phyloP scores from a whole-genome alignment of 2,888 invertebrate species.

The Oscheius sp. region DNA sequence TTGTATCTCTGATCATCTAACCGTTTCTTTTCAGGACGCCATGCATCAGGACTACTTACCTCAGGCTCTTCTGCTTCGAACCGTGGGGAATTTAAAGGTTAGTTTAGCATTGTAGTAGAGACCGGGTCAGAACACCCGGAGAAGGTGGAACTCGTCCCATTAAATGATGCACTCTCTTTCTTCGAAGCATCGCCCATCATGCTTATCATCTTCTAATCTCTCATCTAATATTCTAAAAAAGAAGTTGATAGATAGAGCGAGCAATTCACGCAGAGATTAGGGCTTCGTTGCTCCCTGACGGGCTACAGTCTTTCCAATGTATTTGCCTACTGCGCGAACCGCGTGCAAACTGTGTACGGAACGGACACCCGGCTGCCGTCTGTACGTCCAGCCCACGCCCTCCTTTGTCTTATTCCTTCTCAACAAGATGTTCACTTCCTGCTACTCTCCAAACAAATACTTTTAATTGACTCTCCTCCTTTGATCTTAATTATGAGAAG shows the following conservation, averaged over 20 bases:
- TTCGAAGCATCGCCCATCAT: not conserved
- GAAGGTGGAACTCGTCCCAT: slow-evolving; percentile 10
- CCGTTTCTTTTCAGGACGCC: slow-evolving; percentile 15
- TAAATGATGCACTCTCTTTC: slow-evolving; percentile 12
- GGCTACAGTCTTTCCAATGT: slow-evolving; percentile 16
- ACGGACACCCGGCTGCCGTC: slow-evolving; percentile 21
- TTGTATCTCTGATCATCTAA: too few relatives aligned
- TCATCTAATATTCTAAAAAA: too few relatives aligned
- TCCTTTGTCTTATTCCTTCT: not conserved
- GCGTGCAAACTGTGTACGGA: slow-evolving; percentile 24
- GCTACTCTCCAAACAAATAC: too few relatives aligned
- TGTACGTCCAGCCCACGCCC: slow-evolving; percentile 11
- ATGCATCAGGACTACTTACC: slow-evolving; percentile 23
- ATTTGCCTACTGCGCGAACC: slow-evolving; percentile 28
- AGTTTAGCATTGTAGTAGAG: not conserved
- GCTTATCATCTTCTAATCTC: not conserved
- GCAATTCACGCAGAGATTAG: slow-evolving; percentile 11
- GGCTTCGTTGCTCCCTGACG: not conserved
- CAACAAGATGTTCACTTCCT: too few relatives aligned
- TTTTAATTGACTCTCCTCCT: too few relatives aligned
- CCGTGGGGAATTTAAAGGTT: slow-evolving; percentile 24
- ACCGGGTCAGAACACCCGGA: not conserved
- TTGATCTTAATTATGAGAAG: too few relatives aligned
- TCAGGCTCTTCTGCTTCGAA: slow-evolving; percentile 12
- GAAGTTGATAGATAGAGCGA: not conserved